These are phyloP conservation scores for Leucoraja ocellata DNA, from an alignment of 2,797 vertebrate genomes.

Conservation along the genomic window DNA sequence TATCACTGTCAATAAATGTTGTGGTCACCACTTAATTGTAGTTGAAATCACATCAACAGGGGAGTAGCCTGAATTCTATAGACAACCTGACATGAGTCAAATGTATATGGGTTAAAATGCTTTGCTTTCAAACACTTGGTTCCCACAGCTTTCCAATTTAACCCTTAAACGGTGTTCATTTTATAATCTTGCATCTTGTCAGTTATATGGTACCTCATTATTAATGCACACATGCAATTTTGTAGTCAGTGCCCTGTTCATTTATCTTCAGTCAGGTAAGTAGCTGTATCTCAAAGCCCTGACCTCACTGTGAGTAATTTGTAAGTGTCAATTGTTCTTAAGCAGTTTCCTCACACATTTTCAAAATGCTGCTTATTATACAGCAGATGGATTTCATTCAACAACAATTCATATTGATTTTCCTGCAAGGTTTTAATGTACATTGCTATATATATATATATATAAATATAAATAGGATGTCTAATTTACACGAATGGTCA, in stretches of 20 bases:
- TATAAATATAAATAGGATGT: constrained; percentile 6
- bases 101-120: too few relatives aligned
- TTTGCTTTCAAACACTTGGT: not conserved
- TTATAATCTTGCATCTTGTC: not conserved
- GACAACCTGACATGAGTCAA: too few relatives aligned
- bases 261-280: not conserved
- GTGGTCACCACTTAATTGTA: too few relatives aligned
- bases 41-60: too few relatives aligned
- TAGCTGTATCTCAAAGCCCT: not conserved
- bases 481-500: not conserved
- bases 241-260: not conserved
- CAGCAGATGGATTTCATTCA: not conserved
- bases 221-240: not conserved
- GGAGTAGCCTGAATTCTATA: too few relatives aligned
- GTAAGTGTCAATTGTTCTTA: not conserved
- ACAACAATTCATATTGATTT: not conserved
- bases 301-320: not conserved
- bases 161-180: not conserved
- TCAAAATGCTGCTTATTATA: not conserved
- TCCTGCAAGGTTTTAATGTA: not conserved
- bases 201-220: not conserved
- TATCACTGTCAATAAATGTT: too few relatives aligned
- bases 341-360: constrained; percentile 6
- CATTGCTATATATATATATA: not conserved
- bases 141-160: not conserved